These are phyloP conservation scores for Nematostella vectensis DNA, from an alignment of 92 coral and sea anemone genomes.

Conservation along the genomic window DNA sequence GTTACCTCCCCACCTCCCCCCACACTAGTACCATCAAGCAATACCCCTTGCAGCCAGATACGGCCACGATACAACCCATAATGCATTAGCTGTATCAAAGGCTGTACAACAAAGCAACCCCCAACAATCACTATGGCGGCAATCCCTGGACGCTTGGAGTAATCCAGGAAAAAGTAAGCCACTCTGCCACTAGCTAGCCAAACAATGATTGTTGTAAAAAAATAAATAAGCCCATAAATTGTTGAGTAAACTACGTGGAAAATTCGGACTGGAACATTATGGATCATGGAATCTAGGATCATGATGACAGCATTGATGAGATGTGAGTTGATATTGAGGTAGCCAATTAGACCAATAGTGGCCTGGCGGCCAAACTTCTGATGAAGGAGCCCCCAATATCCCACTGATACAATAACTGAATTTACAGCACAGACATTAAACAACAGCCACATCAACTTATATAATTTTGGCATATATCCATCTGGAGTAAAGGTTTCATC, in stretches of 20 bases:
- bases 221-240: slow-evolving; percentile 23
- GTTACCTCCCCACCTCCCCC: neutral
- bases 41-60: slow-evolving; percentile 9
- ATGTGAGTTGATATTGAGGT: slow-evolving; percentile 23
- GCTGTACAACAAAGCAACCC: slow-evolving; percentile 20
- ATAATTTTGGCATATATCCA: slow-evolving; percentile 4
- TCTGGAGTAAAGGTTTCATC: neutral
- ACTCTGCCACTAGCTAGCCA: slow-evolving; percentile 22
- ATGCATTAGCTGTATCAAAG: slow-evolving; percentile 32
- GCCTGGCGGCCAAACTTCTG: neutral
- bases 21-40: neutral
- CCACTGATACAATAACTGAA: slow-evolving; percentile 35
- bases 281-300: slow-evolving; percentile 22
- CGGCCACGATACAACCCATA: slow-evolving; percentile 34
- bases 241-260: slow-evolving; percentile 26
- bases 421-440: slow-evolving; percentile 38
- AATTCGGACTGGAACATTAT: slow-evolving; percentile 31
- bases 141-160: slow-evolving; percentile 19
- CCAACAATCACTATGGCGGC: slow-evolving; percentile 10
- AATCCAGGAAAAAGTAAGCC: slow-evolving; percentile 30
- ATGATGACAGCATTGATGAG: slow-evolving; percentile 30
- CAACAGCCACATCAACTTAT: slow-evolving; percentile 26
- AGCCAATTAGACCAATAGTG: slow-evolving; percentile 16
- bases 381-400: slow-evolving; percentile 39
- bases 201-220: slow-evolving; percentile 10